Base-by-base conservation (phyloP, 2,113 vertebrate species). In the Psophia crepitans region DNA sequence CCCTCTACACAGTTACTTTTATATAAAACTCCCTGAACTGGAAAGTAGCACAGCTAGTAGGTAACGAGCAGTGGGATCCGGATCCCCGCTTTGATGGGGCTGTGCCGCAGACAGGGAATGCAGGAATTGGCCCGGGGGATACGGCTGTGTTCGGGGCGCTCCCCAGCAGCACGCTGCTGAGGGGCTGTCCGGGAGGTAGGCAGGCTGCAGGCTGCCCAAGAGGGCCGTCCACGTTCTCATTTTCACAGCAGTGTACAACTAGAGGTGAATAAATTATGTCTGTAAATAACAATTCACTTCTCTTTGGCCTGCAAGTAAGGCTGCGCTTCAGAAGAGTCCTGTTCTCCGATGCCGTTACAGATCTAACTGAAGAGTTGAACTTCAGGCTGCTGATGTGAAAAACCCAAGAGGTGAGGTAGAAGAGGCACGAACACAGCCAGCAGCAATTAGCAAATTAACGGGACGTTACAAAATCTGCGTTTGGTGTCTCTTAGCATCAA, bases 331-430 rank as follows among this genome's bases (percentile, higher is more conserved):
- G 13, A 32, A 44, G 26, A 65, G 54, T 35, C 23, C 68, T 48
- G 69, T 37, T 70, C 54, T 56, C 65, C 44, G 44, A 6, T n/a
- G 41, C 37, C 69, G 61, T 46, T 51, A 32, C 1, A 49, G 63
- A 28, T 37, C 22, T 33, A 48, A 51, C 11, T 26, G 28, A n/a
- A 28, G 51, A 35, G 28, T 0, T 56, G 60, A 78, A 30, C 35
- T n/a, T 60, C 23, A 41, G 64, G 33, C 23, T 63, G 83, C n/a
- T 35, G 41, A 23, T 58, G 41, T 39, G 9, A 19, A 69, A 41
- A 6, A 1, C 53, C 3, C 27, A 54, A 64, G 41, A 70, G n/a
- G 11, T 90, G 95, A 96, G 92, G 95, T 92, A 96, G 94, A 92
- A 84, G 44, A 94, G 49, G 80, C 71, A 90, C 54, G 70, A 74